Conservation (phyloP, 2,888 invertebrate genomes). For the Stenolophus ochropezus region DNA sequence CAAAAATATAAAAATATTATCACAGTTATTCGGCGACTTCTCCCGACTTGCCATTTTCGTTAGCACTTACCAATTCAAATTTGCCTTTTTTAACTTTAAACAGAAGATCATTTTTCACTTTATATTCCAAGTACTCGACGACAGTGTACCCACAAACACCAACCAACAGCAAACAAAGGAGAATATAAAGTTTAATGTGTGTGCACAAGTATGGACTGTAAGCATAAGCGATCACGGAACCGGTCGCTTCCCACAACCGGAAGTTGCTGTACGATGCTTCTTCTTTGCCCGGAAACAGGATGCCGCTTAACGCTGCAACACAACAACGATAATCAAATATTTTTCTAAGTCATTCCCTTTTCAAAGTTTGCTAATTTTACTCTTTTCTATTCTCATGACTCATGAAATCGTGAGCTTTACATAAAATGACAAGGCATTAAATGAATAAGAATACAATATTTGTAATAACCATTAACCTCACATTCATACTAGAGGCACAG, state of each 20-base stretch:
- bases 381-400: no score
- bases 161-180: conserved; percentile 80
- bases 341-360: no score
- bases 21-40: conserved; percentile 68
- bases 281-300: conserved; percentile 88
- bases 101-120: conserved; percentile 62
- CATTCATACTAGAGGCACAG: no score
- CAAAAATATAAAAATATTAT: conserved; percentile 8
- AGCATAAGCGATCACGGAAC: conserved; percentile 90
- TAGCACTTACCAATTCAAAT: conserved; percentile 72
- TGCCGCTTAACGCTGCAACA: conserved; percentile 85
- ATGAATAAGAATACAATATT: no score
- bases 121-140: conserved; percentile 78
- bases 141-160: conserved; percentile 86
- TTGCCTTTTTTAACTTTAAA: conserved; percentile 70
- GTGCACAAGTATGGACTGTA: conserved; percentile 87
- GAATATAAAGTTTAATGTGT: conserved; percentile 80
- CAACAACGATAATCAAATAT: no score
- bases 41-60: conserved; percentile 69
- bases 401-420: no score
- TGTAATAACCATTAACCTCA: no score
- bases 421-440: no score
- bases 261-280: conserved; percentile 96
- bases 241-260: conserved; percentile 92
- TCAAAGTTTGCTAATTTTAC: no score